Conservation (phyloP, 2,797 vertebrate genomes). For the Falco columbarius region DNA sequence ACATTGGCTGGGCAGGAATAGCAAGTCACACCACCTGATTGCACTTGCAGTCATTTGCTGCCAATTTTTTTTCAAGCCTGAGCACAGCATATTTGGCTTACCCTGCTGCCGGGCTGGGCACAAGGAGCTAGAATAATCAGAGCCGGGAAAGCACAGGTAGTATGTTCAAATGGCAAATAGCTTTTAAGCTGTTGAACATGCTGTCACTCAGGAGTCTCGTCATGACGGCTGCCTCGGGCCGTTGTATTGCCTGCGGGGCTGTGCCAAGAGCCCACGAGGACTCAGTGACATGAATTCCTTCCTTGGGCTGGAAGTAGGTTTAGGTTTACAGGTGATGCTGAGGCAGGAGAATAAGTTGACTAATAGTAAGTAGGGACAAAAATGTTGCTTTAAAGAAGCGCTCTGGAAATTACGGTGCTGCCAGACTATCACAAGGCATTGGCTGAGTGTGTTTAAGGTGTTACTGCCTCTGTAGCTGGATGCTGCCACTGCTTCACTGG, state of each 20-base stretch:
- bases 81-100: background rate
- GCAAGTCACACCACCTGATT: background rate
- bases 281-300: background rate
- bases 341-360: background rate
- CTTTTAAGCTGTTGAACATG: background rate
- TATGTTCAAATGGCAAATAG: background rate
- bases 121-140: background rate
- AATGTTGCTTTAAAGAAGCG: background rate
- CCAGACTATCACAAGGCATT: background rate
- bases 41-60: background rate
- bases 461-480: background rate
- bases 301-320: background rate
- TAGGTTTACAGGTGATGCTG: background rate
- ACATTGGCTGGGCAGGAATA: background rate
- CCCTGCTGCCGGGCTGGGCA: background rate
- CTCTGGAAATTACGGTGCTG: background rate
- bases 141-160: background rate
- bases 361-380: background rate
- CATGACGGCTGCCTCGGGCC: background rate
- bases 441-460: background rate
- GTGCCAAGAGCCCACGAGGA: background rate
- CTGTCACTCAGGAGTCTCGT: background rate
- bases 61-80: background rate
- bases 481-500: background rate
- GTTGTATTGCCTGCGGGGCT: background rate